phyloP scores from a whole-genome alignment of 2,888 invertebrate species.

The Dryadula phaetusa region DNA sequence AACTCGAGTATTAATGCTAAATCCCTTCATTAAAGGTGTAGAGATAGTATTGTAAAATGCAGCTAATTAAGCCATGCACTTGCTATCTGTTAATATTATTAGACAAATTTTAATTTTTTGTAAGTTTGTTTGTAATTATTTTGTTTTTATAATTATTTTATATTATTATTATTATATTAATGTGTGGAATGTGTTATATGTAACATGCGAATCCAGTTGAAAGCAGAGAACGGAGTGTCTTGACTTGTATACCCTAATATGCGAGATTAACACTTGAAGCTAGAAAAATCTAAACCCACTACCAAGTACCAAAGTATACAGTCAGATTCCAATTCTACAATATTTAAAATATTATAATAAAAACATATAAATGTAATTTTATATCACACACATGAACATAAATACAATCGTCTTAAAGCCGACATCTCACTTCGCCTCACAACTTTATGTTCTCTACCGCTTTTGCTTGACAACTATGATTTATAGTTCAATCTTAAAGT shows the following conservation, averaged over 20 bases:
- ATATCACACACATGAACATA: not conserved
- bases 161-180: too few species aligned
- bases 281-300: too few species aligned
- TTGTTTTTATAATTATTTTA: too few species aligned
- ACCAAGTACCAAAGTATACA: too few species aligned
- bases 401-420: not conserved
- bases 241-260: too few species aligned
- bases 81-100: not conserved
- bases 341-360: not conserved
- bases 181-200: too few species aligned
- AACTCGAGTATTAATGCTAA: constrained; percentile 18
- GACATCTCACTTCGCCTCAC: constrained; percentile 27
- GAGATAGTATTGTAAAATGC: not conserved
- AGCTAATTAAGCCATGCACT: not conserved
- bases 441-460: constrained; percentile 31
- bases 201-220: too few species aligned
- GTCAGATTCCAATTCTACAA: too few species aligned
- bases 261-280: too few species aligned
- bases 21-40: constrained; percentile 13
- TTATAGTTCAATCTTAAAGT: constrained; percentile 22
- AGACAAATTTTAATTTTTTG: not conserved
- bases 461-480: constrained; percentile 28
- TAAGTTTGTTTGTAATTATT: not conserved
- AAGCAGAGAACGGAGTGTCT: too few species aligned
- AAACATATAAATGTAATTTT: not conserved